Evolutionary conservation across 1,140 invertebrate species (phyloP).

Genomic region (Apis florea): DNA sequence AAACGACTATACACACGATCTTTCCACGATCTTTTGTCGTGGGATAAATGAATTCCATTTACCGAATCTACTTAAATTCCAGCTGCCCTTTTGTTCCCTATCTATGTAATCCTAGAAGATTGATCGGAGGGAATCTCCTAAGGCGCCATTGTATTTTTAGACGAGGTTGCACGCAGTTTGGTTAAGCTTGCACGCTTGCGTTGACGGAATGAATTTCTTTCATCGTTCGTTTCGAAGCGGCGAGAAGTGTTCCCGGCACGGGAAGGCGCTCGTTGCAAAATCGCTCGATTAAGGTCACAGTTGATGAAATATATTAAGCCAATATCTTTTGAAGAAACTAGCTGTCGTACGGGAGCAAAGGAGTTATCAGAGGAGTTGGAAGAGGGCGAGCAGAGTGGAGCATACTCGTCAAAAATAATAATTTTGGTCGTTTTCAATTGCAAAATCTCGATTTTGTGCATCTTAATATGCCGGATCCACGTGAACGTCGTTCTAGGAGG

Average conservation of each 20-base stretch:
- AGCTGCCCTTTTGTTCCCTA: no score
- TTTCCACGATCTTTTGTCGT: no score
- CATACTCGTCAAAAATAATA: background rate
- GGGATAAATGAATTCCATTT: no score
- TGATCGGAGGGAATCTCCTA: background rate
- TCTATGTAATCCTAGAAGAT: no score
- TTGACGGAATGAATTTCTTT: conserved; percentile 16
- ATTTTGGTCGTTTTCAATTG: conserved; percentile 11
- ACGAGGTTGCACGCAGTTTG: background rate
- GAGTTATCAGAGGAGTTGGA: conserved; percentile 13
- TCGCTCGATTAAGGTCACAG: conserved; percentile 48
- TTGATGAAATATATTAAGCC: conserved; percentile 49
- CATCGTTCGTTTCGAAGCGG: background rate
- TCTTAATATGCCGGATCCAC: background rate
- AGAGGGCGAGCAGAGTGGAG: background rate
- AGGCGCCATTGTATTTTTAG: background rate
- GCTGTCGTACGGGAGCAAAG: background rate
- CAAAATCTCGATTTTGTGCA: no score
- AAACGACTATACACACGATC: no score
- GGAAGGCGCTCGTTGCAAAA: conserved; percentile 43
- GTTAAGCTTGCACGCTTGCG: no score
- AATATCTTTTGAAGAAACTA: conserved; percentile 52
- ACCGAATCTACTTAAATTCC: no score
- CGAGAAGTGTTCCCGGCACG: conserved; percentile 19
- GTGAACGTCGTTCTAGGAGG: no score